Conservation (phyloP, 2,113 vertebrate species). For the Candoia aspera region DNA sequence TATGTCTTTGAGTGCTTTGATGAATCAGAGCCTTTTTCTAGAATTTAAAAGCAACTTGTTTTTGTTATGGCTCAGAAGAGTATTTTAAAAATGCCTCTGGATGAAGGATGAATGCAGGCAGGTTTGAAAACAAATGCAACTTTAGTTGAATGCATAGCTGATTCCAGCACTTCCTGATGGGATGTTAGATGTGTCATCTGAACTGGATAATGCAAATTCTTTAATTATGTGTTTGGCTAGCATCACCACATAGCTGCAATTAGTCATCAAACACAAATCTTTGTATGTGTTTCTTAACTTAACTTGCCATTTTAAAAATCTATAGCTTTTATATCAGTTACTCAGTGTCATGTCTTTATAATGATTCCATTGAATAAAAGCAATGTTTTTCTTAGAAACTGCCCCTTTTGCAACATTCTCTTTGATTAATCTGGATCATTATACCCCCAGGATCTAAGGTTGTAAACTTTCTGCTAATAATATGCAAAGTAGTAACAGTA, state of each 20-base stretch:
- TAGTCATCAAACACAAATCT: conserved; percentile 25
- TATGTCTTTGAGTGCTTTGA: background rate
- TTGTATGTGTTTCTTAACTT: background rate
- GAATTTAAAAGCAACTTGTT: background rate
- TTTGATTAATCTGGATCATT: background rate
- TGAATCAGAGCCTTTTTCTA: conserved; percentile 18
- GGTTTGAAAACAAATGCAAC: conserved; percentile 16
- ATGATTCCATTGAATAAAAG: background rate
- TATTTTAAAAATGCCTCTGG: background rate
- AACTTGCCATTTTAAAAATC: conserved; percentile 15
- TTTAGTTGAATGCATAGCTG: background rate
- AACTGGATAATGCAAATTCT: background rate
- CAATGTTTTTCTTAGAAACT: background rate
- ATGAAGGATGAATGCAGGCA: background rate
- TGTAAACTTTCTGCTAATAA: background rate
- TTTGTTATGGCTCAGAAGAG: background rate
- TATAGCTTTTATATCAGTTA: background rate
- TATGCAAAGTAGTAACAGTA: background rate
- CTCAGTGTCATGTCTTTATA: background rate
- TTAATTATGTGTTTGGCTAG: background rate
- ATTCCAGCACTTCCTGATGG: background rate
- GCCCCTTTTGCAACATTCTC: background rate
- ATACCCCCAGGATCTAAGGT: background rate
- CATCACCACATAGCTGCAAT: background rate
- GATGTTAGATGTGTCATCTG: conserved; percentile 12